Evolutionary conservation across 2,113 vertebrate species (phyloP), one percentile per base, ranked within the genome.

Genomic region (Oxygymnocypris stewartii): DNA sequence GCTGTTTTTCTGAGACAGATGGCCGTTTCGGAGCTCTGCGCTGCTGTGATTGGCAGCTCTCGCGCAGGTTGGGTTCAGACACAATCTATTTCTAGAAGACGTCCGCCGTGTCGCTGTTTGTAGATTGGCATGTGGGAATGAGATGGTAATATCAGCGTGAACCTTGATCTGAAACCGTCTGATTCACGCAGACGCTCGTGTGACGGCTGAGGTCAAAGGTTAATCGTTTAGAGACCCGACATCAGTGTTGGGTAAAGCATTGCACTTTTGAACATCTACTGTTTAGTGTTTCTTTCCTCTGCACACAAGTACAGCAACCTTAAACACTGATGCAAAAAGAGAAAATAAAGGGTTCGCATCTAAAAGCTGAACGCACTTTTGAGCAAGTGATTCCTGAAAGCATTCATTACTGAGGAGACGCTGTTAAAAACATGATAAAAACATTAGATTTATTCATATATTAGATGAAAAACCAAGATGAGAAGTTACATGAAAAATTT

Each of bases 1-100:
- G 37, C 18, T 71, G 67, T 40, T 40, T 20, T 40, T 71, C 8
- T 40, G 61, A 82, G 87, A 85, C 87, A 88, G 87, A 88, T 88
- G 87, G 87, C 10, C 14, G 47, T 18, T 10, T 31, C 71, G 12
- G 40, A 35, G 69, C n/a, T 28, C 42, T 76, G 31, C 63, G n/a
- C 74, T 49, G n/a, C 25, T 3, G 3, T 78, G 75, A 78, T 31
- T 78, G 75, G 47, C 75, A 47, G 44, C 44, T 47, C 44, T 2
- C 9, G 44, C 44, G 5, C 25, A 54, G 77, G 20, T 59, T n/a
- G 23, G 3, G 59, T 51, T 7, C 42, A 2, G 37, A 35, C 49
- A 9, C 4, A 0, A 67, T 67, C 40, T 11, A 16, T 28, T 47
- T 28, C 40, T 42, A 20, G 37, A 44, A 12, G 37, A 63, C 12